Conservation (phyloP, 2,113 vertebrate genomes). For the Oreochromis tanganicae region DNA sequence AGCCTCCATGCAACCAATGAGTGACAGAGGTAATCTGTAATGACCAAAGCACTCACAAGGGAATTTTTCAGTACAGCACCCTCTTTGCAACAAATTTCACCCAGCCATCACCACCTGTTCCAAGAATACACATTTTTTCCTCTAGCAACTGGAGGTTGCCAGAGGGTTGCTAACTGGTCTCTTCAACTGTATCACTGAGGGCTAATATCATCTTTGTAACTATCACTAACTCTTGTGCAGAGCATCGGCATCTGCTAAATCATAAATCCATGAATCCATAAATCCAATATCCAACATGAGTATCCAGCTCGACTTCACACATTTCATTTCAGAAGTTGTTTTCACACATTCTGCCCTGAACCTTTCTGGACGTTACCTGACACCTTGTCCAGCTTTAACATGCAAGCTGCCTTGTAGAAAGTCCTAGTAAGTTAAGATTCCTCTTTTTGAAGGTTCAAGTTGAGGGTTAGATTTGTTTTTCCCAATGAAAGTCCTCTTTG, state of each 20-base stretch:
- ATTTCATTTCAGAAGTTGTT: no score
- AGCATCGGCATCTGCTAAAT: neutral
- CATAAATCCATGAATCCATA: neutral
- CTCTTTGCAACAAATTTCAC: neutral
- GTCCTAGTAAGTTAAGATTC: neutral
- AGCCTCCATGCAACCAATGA: neutral
- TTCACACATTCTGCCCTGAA: neutral
- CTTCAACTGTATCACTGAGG: neutral
- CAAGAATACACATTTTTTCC: neutral
- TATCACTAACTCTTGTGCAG: neutral
- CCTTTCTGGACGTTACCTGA: neutral
- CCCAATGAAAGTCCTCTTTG: neutral
- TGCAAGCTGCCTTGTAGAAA: neutral
- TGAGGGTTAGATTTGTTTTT: neutral
- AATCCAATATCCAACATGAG: neutral
- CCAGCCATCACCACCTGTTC: neutral
- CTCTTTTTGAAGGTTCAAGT: neutral
- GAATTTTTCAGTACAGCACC: neutral
- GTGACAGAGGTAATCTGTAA: neutral
- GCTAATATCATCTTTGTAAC: neutral
- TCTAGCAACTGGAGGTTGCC: neutral
- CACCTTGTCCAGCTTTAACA: neutral
- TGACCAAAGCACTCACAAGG: neutral
- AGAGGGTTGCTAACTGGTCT: neutral
- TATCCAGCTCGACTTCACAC: neutral